These are phyloP conservation scores for Ennomos erosarius DNA, from an alignment of 2,888 invertebrate species.

Conservation along the genomic window DNA sequence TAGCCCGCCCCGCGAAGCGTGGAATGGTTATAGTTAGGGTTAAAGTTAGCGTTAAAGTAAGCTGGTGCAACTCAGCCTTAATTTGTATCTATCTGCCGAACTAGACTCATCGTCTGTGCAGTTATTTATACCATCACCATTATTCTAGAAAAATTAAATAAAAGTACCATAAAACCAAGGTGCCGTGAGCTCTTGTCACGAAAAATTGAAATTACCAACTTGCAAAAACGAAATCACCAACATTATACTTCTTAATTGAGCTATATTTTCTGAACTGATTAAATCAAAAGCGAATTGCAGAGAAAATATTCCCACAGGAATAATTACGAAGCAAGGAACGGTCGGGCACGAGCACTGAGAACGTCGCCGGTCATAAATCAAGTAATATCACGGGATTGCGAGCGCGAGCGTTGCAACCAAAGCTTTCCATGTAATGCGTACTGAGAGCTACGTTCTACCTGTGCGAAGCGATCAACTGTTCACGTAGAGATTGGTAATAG, in stretches of 20 bases:
- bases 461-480: neutral
- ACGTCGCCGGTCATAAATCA: conserved; percentile 26
- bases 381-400: conserved; percentile 19
- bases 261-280: conserved; percentile 21
- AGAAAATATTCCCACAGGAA: conserved; percentile 24
- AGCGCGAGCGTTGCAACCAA: conserved; percentile 20
- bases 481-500: neutral
- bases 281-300: conserved; percentile 17
- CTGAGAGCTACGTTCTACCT: neutral
- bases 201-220: neutral
- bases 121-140: no score
- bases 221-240: conserved; percentile 1
- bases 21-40: no score
- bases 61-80: no score
- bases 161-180: neutral
- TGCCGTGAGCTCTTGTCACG: neutral
- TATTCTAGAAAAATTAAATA: no score
- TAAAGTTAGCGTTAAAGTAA: no score
- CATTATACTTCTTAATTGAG: conserved; percentile 7
- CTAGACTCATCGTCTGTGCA: no score
- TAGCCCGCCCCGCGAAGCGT: no score
- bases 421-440: conserved; percentile 9
- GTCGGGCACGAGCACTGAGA: conserved; percentile 22
- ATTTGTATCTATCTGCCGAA: no score
- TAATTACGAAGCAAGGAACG: conserved; percentile 26